Base-by-base conservation (phyloP, 1,140 invertebrate genomes). In the Ditylenchus dipsaci region DNA sequence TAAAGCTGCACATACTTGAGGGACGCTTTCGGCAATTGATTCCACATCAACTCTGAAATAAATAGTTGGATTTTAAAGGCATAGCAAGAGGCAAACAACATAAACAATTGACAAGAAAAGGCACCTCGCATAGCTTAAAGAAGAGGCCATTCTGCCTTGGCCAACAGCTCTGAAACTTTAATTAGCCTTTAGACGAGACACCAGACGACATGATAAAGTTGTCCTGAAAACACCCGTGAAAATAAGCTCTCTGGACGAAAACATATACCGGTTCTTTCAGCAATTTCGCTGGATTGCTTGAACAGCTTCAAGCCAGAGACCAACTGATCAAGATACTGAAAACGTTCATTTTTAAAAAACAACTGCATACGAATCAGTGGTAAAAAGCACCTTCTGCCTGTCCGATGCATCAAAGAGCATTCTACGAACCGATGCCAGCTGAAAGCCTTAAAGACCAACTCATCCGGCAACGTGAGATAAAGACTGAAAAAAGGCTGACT, bases 91-190 rank as follows among this genome's bases (percentile, higher is more conserved):
- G 85, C 97, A 94, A 0, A 94, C 94, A 84, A 97, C 94, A 0
- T 90, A 88, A 0, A n/a, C n/a, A n/a, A n/a, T n/a, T n/a, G n/a
- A n/a, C n/a, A 92, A 91, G n/a, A n/a, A n/a, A n/a, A n/a, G n/a
- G n/a, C n/a, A n/a, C 75, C 97, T 96, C 0, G 97, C 92, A 84
- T 97, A 98, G 0, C 95, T 94, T 62, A 97, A 92, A 17, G 94
- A 97, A 0, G 93, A 91, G 0, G 97, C 95, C 93, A 98, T 95
- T 63, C 93, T 87, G 83, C 70, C 74, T 95, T 95, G 11, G 33
- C 92, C 13, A 97, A 92, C 63, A 98, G 85, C 84, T 99, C 95
- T 17, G 88, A 93, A 0, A 98, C 86, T 83, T 97, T 96, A 97
- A 85, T 97, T 99, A 43, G 91, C 93, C 84, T 99, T 99, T 0